A percentile compares a stretch with the other conserved stretches of the same genome.
These are phyloP conservation scores for Muntiacus reevesi DNA, from an alignment of 2,113 vertebrate genomes.

Conservation along the genomic window DNA sequence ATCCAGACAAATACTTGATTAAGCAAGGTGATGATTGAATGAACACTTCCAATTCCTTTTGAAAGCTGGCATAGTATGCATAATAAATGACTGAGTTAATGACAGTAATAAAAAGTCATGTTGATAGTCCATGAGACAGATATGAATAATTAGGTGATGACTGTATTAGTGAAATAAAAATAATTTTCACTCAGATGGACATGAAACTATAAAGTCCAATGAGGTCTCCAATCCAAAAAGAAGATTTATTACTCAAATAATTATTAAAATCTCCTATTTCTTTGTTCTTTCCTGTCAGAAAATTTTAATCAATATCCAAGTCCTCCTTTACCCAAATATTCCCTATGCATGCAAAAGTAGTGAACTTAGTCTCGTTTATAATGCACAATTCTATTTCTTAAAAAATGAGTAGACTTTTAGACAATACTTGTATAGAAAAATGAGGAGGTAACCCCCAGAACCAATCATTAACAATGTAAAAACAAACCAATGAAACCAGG, in stretches of 20 bases:
- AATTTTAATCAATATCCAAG: neutral
- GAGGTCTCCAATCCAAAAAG: neutral
- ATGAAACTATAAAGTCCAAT: constrained; percentile 25
- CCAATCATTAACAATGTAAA: neutral
- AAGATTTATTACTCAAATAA: constrained; percentile 10
- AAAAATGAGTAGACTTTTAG: neutral
- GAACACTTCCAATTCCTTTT: neutral
- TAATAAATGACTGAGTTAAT: constrained; percentile 27
- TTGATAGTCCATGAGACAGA: neutral
- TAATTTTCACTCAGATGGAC: neutral
- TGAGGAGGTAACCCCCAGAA: neutral
- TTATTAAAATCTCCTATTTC: neutral
- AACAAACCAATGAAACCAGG: neutral
- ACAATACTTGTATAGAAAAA: neutral
- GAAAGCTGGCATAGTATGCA: neutral
- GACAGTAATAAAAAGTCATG: constrained; percentile 20
- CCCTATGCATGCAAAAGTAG: neutral
- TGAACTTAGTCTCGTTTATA: neutral
- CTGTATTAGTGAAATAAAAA: constrained; percentile 12
- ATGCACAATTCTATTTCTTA: neutral
- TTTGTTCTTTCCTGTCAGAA: neutral
- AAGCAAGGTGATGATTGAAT: constrained; percentile 13
- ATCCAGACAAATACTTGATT: constrained; percentile 28
- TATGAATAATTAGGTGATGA: constrained; percentile 47
- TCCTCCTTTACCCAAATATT: neutral